Conservation (phyloP, 2,113 vertebrate genomes). For the Platanista minor region DNA sequence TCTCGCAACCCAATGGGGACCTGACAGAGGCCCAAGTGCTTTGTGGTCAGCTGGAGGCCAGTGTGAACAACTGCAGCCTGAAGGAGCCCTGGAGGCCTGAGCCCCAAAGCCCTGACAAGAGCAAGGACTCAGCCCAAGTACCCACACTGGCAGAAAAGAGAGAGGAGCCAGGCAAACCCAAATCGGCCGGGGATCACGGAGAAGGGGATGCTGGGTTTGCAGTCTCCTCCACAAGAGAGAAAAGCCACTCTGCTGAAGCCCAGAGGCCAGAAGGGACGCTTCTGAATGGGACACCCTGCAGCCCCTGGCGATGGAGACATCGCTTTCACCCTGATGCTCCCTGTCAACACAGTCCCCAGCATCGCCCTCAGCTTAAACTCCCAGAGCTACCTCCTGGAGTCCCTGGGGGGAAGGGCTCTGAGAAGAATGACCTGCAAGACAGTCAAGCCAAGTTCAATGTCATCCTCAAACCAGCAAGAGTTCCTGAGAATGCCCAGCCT, state of each 20-base stretch:
- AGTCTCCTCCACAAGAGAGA: not conserved
- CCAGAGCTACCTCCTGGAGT: not conserved
- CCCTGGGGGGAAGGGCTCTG: not conserved
- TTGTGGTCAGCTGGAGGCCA: too few relatives aligned
- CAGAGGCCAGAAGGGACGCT: not conserved
- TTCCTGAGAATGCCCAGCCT: not conserved
- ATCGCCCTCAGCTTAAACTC: not conserved
- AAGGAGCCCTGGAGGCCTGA: too few relatives aligned
- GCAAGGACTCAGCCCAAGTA: too few relatives aligned
- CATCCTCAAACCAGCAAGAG: not conserved
- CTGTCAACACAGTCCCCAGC: not conserved
- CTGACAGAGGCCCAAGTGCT: too few relatives aligned
- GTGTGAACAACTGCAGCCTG: too few relatives aligned
- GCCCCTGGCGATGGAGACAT: not conserved
- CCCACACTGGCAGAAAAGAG: too few relatives aligned
- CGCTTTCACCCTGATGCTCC: not conserved
- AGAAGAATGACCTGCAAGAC: not conserved
- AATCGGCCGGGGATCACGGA: not conserved
- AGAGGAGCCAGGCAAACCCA: not conserved
- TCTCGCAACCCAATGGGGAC: too few relatives aligned
- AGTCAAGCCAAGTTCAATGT: not conserved
- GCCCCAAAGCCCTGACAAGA: too few relatives aligned
- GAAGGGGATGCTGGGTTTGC: conserved; percentile 50
- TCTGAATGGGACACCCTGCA: not conserved
- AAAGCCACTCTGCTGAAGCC: not conserved